phyloP scores from a whole-genome alignment of 2,888 invertebrate species.

The Trissolcus brochymenae region DNA sequence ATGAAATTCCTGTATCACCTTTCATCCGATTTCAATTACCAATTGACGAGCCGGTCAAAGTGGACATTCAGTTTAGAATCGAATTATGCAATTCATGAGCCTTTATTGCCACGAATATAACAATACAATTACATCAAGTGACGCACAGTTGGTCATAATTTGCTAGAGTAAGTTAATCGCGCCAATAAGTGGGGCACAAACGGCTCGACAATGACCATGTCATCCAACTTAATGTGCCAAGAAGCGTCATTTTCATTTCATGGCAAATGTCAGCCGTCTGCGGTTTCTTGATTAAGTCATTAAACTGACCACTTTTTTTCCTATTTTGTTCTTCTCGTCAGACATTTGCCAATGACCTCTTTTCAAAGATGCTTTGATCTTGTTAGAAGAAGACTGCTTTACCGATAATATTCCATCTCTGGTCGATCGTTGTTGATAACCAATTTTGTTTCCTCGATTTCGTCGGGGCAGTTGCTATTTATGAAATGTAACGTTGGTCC shows the following conservation, averaged over 20 bases:
- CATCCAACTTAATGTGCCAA: conserved; percentile 39
- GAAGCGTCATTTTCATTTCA: conserved; percentile 40
- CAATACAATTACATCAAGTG: conserved; percentile 39
- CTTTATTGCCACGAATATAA: conserved; percentile 34
- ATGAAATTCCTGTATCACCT: not conserved
- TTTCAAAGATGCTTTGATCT: too few relatives aligned
- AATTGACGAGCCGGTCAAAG: conserved; percentile 6
- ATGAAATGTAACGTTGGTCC: too few relatives aligned
- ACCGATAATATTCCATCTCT: too few relatives aligned
- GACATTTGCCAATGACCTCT: too few relatives aligned
- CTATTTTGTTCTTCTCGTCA: not conserved
- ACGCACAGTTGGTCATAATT: conserved; percentile 38
- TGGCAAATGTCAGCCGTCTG: conserved; percentile 39
- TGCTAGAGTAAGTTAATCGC: conserved; percentile 42
- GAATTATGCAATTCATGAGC: conserved; percentile 31
- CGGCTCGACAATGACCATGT: conserved; percentile 54
- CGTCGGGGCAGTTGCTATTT: conserved; percentile 4
- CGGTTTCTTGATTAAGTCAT: conserved; percentile 15
- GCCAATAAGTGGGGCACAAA: conserved; percentile 45
- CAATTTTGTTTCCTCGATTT: not conserved
- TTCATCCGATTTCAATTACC: not conserved
- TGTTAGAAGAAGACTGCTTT: too few relatives aligned
- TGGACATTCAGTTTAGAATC: conserved; percentile 23
- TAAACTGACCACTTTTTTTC: conserved; percentile 11
- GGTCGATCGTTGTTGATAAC: not conserved